Percentiles rank a stretch among this genome's conserved stretches.
Evolutionary conservation across 2,888 invertebrate species (phyloP).

Genomic region (Andrena trimmerana): DNA sequence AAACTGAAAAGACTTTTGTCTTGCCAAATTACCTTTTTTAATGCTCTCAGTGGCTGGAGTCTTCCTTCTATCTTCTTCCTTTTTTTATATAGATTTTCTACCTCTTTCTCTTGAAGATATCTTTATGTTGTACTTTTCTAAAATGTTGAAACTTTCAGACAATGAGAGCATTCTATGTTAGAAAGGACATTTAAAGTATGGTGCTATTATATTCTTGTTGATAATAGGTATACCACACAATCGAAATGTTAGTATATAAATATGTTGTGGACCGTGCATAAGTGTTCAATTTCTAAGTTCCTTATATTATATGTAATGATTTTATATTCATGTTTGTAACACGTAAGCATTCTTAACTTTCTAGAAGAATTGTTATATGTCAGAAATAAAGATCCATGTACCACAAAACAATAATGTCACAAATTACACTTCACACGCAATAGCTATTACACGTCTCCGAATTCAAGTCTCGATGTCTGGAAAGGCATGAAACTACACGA

Average conservation of each 20-base stretch:
- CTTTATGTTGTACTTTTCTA: slow-evolving; percentile 15
- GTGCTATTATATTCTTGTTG: slow-evolving; percentile 60
- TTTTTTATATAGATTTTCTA: slow-evolving; percentile 9
- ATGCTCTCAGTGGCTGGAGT: slow-evolving; percentile 37
- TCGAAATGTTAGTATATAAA: slow-evolving; percentile 37
- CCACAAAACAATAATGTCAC: slow-evolving; percentile 15
- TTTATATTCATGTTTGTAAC: slow-evolving; percentile 41
- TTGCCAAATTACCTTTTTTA: slow-evolving; percentile 34
- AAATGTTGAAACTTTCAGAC: slow-evolving; percentile 25
- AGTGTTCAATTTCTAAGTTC: slow-evolving; percentile 61
- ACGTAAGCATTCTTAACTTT: slow-evolving; percentile 39
- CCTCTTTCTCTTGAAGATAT: background rate
- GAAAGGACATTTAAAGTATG: slow-evolving; percentile 42
- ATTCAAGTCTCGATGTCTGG: slow-evolving; percentile 32
- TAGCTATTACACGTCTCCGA: slow-evolving; percentile 16
- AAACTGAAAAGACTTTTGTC: slow-evolving; percentile 31
- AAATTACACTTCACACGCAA: slow-evolving; percentile 22
- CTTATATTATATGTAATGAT: slow-evolving; percentile 49
- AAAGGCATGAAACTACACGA: slow-evolving; percentile 54
- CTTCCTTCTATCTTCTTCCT: slow-evolving; percentile 7
- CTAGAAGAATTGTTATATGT: slow-evolving; percentile 43
- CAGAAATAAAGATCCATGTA: slow-evolving; percentile 57
- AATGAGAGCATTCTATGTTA: slow-evolving; percentile 51
- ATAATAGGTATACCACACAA: slow-evolving; percentile 47
- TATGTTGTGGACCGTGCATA: slow-evolving; percentile 50